phyloP scores from a whole-genome alignment of 2,113 vertebrate species.

The Pelecanoides urinatrix region DNA sequence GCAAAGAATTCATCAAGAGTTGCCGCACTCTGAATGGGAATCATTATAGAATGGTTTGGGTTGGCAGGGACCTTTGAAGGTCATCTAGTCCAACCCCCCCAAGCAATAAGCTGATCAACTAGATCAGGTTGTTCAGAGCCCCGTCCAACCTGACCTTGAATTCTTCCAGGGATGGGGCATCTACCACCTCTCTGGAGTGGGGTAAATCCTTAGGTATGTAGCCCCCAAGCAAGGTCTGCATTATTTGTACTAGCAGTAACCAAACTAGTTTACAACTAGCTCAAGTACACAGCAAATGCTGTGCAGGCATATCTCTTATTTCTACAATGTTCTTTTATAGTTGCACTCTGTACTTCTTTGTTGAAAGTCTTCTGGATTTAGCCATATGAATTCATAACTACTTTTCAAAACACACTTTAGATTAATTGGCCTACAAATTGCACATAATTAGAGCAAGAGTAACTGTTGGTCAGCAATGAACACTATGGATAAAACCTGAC shows the following conservation, averaged over 20 bases:
- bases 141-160: rapidly evolving
- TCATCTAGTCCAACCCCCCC: not conserved
- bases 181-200: not conserved
- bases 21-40: not conserved
- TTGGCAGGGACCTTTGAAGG: not conserved
- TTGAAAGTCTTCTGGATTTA: not conserved
- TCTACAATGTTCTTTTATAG: not conserved
- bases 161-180: not conserved
- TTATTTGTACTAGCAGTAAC: not conserved
- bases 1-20: not conserved
- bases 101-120: not conserved
- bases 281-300: not conserved
- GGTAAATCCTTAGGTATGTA: not conserved
- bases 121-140: not conserved
- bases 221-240: not conserved
- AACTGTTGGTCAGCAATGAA: not conserved
- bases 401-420: not conserved
- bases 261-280: not conserved
- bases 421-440: not conserved
- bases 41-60: not conserved
- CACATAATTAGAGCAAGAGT: not conserved
- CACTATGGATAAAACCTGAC: not conserved
- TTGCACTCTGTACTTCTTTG: not conserved
- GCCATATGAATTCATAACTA: not conserved
- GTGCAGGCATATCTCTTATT: not conserved